Percentiles rank a stretch among this genome's conserved stretches.
phyloP scores from a whole-genome alignment of 1,140 invertebrate genomes.

The Vanessa atalanta region DNA sequence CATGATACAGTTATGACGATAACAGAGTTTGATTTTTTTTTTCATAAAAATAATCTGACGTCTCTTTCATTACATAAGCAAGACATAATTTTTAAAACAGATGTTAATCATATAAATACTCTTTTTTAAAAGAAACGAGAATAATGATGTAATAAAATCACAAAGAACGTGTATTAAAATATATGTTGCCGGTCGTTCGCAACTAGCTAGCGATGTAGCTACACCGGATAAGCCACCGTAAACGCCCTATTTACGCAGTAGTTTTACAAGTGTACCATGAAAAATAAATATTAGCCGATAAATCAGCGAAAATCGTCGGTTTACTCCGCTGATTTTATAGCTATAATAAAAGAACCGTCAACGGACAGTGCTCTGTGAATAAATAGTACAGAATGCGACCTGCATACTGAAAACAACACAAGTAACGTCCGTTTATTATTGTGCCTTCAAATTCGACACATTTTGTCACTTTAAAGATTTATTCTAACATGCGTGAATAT shows the following conservation, averaged over 20 bases:
- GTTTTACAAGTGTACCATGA: conserved; percentile 67
- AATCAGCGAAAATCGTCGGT: conserved; percentile 71
- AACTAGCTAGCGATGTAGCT: conserved; percentile 25
- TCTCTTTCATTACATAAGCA: neutral
- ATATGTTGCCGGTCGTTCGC: conserved; percentile 33
- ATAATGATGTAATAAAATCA: conserved; percentile 55
- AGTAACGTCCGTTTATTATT: conserved; percentile 53
- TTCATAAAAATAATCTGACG: neutral
- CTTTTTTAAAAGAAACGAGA: conserved; percentile 52
- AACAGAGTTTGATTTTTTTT: neutral
- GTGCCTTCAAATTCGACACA: conserved; percentile 56
- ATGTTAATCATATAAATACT: conserved; percentile 59
- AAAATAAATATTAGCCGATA: conserved; percentile 77
- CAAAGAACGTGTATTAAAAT: conserved; percentile 44
- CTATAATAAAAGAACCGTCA: conserved; percentile 78
- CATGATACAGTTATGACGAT: neutral
- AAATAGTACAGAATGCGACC: conserved; percentile 65
- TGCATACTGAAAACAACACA: conserved; percentile 58
- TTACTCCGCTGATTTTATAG: conserved; percentile 71
- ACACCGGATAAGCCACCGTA: conserved; percentile 45
- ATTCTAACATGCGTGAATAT: neutral
- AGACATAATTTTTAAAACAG: conserved; percentile 48
- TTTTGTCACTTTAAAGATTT: conserved; percentile 35
- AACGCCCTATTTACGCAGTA: conserved; percentile 56
- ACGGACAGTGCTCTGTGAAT: conserved; percentile 66